Evolutionary conservation across 2,797 vertebrate genomes (phyloP).

Genomic region (Argya squamiceps): DNA sequence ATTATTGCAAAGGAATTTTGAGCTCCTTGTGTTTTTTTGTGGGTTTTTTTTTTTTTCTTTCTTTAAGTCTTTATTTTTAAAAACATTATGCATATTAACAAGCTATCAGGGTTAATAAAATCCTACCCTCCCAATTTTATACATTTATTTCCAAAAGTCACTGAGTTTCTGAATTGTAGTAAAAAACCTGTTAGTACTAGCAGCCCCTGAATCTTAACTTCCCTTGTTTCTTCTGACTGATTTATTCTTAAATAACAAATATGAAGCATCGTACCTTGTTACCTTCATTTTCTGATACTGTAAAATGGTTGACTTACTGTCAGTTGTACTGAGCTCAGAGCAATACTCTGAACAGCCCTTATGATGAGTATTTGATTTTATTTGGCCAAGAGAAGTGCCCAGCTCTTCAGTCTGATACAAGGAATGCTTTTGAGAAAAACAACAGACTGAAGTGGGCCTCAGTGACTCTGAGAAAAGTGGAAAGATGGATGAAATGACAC

Average conservation of each 20-base stretch:
- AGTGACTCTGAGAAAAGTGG: not conserved
- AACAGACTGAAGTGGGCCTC: not conserved
- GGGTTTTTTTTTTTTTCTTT: not conserved
- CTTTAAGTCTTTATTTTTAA: not conserved
- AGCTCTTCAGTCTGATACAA: not conserved
- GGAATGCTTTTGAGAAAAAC: not conserved
- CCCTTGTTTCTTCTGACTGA: not conserved
- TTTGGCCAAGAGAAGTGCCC: not conserved
- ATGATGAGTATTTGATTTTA: not conserved
- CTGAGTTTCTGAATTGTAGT: not conserved
- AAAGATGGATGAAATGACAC: not conserved
- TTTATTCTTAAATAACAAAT: not conserved
- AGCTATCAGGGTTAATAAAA: not conserved
- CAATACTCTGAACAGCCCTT: not conserved
- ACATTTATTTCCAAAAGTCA: not conserved
- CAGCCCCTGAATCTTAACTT: not conserved
- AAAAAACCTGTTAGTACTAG: not conserved
- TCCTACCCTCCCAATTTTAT: not conserved
- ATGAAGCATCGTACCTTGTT: not conserved
- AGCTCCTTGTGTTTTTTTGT: not conserved
- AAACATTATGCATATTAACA: not conserved
- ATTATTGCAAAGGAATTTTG: not conserved
- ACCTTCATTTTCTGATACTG: not conserved
- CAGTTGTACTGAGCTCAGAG: not conserved
- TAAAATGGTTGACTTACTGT: not conserved